These are phyloP conservation scores for Drosophila kanapiae DNA, from an alignment of 1,140 invertebrate genomes.

Conservation along the genomic window DNA sequence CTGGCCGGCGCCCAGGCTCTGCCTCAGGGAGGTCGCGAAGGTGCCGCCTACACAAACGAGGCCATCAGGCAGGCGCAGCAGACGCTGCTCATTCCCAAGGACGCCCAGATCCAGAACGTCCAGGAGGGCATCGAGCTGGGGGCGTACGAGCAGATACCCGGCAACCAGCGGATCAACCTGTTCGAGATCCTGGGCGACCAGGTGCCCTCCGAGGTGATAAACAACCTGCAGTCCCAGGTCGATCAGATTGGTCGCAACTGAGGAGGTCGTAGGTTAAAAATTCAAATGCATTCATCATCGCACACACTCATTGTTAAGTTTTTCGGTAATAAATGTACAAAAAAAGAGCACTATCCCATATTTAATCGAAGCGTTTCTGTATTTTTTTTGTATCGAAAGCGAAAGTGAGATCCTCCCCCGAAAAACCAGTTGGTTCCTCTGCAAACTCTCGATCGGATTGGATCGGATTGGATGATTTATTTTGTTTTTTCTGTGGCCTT, in stretches of 20 bases:
- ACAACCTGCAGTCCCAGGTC: conserved; percentile 92
- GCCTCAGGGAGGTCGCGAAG: conserved; percentile 89
- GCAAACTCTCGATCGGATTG: conserved; percentile 41
- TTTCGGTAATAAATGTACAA: conserved; percentile 43
- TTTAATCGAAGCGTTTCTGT: conserved; percentile 54
- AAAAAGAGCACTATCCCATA: conserved; percentile 47
- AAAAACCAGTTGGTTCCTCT: conserved; percentile 67
- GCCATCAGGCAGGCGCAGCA: conserved; percentile 94
- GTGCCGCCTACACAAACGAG: conserved; percentile 92
- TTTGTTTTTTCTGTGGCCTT: conserved; percentile 34
- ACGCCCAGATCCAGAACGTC: conserved; percentile 93
- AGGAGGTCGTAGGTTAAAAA: conserved; percentile 39
- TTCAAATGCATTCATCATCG: conserved; percentile 43
- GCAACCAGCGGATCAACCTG: conserved; percentile 92
- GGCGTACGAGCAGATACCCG: conserved; percentile 93
- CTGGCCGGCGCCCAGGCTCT: conserved; percentile 86
- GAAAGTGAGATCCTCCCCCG: conserved; percentile 60
- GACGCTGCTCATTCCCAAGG: conserved; percentile 92
- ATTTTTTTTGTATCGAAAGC: conserved; percentile 50
- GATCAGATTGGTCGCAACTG: conserved; percentile 91
- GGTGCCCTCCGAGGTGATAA: conserved; percentile 93
- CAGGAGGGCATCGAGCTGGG: conserved; percentile 93
- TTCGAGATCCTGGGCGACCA: conserved; percentile 93
- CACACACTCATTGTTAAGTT: conserved; percentile 70
- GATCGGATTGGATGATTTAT: conserved; percentile 42